These are phyloP conservation scores for Drosophila saltans DNA, from an alignment of 1,140 invertebrate species.

Conservation along the genomic window DNA sequence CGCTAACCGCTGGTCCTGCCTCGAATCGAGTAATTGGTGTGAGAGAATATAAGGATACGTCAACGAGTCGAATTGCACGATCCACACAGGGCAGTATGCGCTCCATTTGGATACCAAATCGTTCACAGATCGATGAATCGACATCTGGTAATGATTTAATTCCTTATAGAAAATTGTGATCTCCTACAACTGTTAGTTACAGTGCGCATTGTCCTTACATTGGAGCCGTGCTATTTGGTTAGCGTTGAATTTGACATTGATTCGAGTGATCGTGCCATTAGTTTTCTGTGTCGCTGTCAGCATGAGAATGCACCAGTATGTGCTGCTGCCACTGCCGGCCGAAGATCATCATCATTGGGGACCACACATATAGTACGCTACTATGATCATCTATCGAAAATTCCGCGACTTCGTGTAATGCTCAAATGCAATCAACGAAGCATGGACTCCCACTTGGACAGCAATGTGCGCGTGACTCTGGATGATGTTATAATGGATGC, in stretches of 20 bases:
- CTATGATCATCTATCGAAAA: conserved; percentile 52
- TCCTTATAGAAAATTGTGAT: not conserved
- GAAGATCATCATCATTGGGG: not conserved
- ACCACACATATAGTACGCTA: conserved; percentile 50
- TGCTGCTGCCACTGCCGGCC: conserved; percentile 32
- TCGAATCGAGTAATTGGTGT: conserved; percentile 18
- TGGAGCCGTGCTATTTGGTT: conserved; percentile 72
- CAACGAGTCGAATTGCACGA: not conserved
- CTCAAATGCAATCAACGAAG: conserved; percentile 43
- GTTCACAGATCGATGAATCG: conserved; percentile 44
- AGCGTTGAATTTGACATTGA: conserved; percentile 51
- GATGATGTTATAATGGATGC: conserved; percentile 54
- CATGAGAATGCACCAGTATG: conserved; percentile 16
- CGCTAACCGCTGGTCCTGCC: conserved; percentile 45
- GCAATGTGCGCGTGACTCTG: conserved; percentile 38
- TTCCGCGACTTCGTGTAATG: conserved; percentile 57
- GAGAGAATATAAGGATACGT: conserved; percentile 20
- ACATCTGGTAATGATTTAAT: conserved; percentile 45
- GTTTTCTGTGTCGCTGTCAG: conserved; percentile 54
- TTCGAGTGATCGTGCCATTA: conserved; percentile 36
- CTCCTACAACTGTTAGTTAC: not conserved
- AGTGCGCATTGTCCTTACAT: conserved; percentile 59
- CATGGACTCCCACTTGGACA: conserved; percentile 21
- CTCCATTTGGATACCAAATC: conserved; percentile 59
- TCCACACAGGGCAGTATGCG: conserved; percentile 26